Conservation (phyloP, 2,113 vertebrate genomes). For the Paraplagusia blochii region DNA sequence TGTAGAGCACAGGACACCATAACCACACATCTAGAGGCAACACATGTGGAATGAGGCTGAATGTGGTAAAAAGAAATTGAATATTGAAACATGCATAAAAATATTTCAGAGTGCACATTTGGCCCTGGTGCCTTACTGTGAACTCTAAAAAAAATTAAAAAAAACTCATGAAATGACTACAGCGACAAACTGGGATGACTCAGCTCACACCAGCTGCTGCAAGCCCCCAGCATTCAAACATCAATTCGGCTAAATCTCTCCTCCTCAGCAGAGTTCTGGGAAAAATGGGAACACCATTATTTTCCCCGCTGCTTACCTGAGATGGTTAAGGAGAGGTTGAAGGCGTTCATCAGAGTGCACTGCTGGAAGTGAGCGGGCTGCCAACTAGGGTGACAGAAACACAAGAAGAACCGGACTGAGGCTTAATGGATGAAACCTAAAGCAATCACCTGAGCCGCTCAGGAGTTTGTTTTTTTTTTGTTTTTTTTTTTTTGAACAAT, state of each 20-base stretch:
- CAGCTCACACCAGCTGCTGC: constrained; percentile 9
- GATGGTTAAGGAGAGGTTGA: constrained; percentile 93
- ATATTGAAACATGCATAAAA: background rate
- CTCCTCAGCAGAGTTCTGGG: constrained; percentile 7
- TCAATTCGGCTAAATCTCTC: constrained; percentile 34
- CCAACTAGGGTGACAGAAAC: constrained; percentile 77
- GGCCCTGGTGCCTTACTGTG: constrained; percentile 4
- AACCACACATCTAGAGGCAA: no score
- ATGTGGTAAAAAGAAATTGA: background rate
- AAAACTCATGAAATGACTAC: constrained; percentile 28
- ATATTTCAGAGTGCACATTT: background rate
- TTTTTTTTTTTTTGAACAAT: no score
- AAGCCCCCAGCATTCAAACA: constrained; percentile 13
- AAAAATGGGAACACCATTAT: constrained; percentile 30
- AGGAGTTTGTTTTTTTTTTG: no score
- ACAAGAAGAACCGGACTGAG: no score
- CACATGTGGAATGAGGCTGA: no score
- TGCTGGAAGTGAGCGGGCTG: constrained; percentile 87
- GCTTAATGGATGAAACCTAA: no score
- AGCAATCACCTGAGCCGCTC: no score
- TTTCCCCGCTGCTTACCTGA: constrained; percentile 82
- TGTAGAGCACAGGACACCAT: no score
- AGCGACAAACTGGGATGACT: constrained; percentile 25
- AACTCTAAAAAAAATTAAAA: constrained; percentile 12
- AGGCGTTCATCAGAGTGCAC: constrained; percentile 95